Evolutionary conservation across 1,140 invertebrate genomes (phyloP), one percentile per base, ranked within the genome.

Genomic region (Bicyclus anynana): DNA sequence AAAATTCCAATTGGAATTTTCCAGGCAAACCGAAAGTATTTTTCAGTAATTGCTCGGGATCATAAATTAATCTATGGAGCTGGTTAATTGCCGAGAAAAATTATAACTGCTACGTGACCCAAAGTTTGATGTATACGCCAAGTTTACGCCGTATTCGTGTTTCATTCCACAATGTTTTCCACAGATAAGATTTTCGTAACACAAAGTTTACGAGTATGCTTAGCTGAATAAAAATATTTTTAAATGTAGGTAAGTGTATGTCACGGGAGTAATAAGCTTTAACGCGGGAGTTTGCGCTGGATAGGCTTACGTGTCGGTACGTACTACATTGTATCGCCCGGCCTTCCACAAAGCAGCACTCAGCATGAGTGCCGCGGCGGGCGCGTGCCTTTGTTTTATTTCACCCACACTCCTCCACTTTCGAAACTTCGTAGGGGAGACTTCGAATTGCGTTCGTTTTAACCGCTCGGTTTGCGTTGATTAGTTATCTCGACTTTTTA

Each of bases 341-440:
- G 68, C 62, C 72, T 70, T 75, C 78, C 76, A 87, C 83, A 87
- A 87, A 86, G 83, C 83, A 77, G 80, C 84, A 84, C 84, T 87
- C 83, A 80, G 76, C 69, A 82, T 74, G 80, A 87, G 84, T 87
- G 80, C 72, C 74, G 76, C 66, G 72, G 67, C 77, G 77, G 67
- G 75, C 77, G 80, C 72, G 77, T 74, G 74, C 81, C 75, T 86
- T 86, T 88, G 83, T 88, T 88, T 82, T 82, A 84, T 84, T 80
- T 80, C 79, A 77, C 81, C 75, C 80, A 81, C 72, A 81, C 78
- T 82, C 72, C 79, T 84, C 65, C 73, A 70, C 79, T 79, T 85
- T 82, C 63, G 68, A 84, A 87, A 84, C 80, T 86, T 86, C 84
- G 75, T 74, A 83, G 75, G 69, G 80, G 67, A n/a, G 72, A 72